phyloP scores from a whole-genome alignment of 1,140 invertebrate species.

The Leguminivora glycinivorella region DNA sequence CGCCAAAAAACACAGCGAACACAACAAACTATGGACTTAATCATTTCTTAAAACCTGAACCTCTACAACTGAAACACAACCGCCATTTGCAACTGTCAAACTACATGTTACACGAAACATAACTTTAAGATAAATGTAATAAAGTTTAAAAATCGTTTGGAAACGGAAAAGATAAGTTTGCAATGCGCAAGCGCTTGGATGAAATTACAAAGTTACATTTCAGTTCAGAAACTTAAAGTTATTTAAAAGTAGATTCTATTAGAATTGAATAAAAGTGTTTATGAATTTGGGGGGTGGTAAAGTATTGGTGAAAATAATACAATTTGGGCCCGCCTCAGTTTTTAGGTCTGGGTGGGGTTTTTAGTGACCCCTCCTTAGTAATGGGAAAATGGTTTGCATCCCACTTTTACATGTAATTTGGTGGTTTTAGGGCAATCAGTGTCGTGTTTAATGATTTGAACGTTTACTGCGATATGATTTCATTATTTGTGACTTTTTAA shows the following conservation, averaged over 20 bases:
- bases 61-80: constrained; percentile 25
- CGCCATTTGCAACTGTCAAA: neutral
- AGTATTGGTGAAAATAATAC: neutral
- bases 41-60: constrained; percentile 47
- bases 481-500: too few relatives aligned
- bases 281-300: neutral
- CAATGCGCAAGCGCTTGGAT: neutral
- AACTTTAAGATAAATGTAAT: neutral
- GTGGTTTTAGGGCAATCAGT: neutral
- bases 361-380: constrained; percentile 18
- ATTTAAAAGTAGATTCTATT: neutral
- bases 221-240: neutral
- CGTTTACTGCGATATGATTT: too few relatives aligned
- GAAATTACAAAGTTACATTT: constrained; percentile 1
- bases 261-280: neutral
- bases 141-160: neutral
- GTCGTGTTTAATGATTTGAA: too few relatives aligned
- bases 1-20: constrained; percentile 51
- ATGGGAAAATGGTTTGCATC: constrained; percentile 24
- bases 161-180: neutral
- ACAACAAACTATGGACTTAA: constrained; percentile 53
- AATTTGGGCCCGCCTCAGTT: constrained; percentile 21
- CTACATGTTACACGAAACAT: constrained; percentile 6
- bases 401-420: neutral
- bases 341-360: constrained; percentile 10